Evolutionary conservation across 2,113 vertebrate genomes (phyloP).

Genomic region (cattle (Bos taurus)): DNA sequence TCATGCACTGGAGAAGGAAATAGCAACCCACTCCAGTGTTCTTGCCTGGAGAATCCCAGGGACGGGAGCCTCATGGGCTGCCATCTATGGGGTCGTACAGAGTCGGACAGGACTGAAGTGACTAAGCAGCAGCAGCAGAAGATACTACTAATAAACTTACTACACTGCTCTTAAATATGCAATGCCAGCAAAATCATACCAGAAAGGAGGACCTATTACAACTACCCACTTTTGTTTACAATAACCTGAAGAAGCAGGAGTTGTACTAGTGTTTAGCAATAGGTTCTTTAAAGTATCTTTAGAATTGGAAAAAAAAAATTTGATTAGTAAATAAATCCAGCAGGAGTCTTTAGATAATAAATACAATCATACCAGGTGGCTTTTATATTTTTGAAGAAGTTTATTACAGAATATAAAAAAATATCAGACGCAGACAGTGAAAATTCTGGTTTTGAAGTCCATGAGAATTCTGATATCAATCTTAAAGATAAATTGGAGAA

Average conservation of each 20-base stretch:
- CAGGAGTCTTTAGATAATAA: background rate
- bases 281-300: background rate
- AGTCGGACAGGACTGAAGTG: too few species aligned
- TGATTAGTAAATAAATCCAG: background rate
- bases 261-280: background rate
- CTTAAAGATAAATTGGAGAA: background rate
- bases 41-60: too few species aligned
- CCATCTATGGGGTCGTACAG: too few species aligned
- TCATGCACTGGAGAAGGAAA: too few species aligned
- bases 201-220: background rate
- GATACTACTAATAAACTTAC: background rate
- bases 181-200: background rate
- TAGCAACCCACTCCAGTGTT: too few species aligned
- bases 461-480: background rate
- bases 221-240: background rate
- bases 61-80: too few species aligned
- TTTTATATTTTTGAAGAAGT: background rate
- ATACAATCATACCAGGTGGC: background rate
- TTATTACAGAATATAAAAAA: background rate
- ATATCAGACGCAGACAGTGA: background rate
- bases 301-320: background rate
- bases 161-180: background rate
- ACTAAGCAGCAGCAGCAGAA: too few species aligned
- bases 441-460: background rate
- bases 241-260: background rate